Base-by-base conservation (phyloP, 2,113 vertebrate species). In the Sylvilagus bachmani region DNA sequence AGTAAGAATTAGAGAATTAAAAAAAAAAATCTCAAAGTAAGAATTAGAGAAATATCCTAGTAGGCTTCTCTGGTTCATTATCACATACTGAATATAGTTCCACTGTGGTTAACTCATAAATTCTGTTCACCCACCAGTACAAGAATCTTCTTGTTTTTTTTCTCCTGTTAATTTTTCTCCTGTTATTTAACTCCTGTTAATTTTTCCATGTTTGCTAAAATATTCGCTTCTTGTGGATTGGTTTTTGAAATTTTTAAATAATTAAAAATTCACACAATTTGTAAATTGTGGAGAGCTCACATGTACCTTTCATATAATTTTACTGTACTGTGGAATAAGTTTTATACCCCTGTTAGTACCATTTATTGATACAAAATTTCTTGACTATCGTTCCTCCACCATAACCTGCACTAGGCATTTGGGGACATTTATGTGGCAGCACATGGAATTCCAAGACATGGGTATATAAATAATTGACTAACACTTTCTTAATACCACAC, bases 161-260 rank as follows among this genome's bases (percentile, higher is more conserved):
- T 49, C 38, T 86, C n/a, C 33, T 13, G 55, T 16, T 58, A 58
- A n/a, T 86, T 93, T 96, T 10, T 90, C 69, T 44, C 44, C 44
- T 44, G 44, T 44, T 44, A 44, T 7, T 44, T 6, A 93, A 51
- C 16, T 93, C 11, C 7, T 84, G 61, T 80, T 31, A 38, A n/a
- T 86, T 93, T 96, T 10, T 90, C 69, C 5, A 31, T 38, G 22
- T 69, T 87, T 55, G 14, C 19, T 69, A 10, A 83, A 49, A 82
- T 55, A n/a, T 79, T 84, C 84, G 9, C 6, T 91, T 13, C 49
- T 24, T 53, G 6, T 13, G 49, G 31, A 71, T 19, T 88, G 2
- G 67, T 33, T 80, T 94, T 91, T 71, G 82, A 67, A 13, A 64
- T 11, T 93, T 94, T 73, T 25, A 90, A 86, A 61, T 82, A 82